These are phyloP conservation scores for Petrolisthes manimaculis DNA, from an alignment of 2,888 invertebrate species.

Conservation along the genomic window DNA sequence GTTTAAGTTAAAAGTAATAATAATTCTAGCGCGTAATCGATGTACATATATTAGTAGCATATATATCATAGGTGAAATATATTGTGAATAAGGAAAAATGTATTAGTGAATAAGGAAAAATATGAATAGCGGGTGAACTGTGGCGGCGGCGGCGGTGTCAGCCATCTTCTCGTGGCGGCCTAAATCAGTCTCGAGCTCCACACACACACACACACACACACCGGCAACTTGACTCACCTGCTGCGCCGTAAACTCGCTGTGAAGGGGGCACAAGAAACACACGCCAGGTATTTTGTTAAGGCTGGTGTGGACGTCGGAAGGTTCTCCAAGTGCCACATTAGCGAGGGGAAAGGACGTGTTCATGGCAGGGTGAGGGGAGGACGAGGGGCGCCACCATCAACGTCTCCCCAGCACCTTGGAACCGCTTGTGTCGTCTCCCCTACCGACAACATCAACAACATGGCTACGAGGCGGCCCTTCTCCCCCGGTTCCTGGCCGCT, in stretches of 20 bases:
- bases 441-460: constrained; percentile 16
- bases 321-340: constrained; percentile 32
- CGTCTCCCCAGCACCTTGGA: constrained; percentile 8
- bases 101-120: background rate
- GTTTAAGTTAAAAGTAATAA: no score
- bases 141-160: background rate
- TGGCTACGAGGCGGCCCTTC: constrained; percentile 10
- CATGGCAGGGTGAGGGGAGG: constrained; percentile 5
- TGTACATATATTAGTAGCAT: no score
- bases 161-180: background rate
- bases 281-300: constrained; percentile 32
- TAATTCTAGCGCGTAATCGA: no score
- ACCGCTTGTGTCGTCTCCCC: constrained; percentile 19
- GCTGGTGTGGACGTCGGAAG: constrained; percentile 4
- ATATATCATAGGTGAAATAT: background rate
- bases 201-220: no score
- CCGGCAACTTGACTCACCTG: constrained; percentile 5
- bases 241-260: constrained; percentile 3
- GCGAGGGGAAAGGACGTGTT: constrained; percentile 28
- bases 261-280: background rate
- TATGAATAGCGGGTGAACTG: background rate
- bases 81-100: background rate
- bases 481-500: constrained; percentile 14
- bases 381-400: constrained; percentile 1
- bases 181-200: background rate